A percentile compares a stretch with the other conserved stretches of the same genome.
These are phyloP conservation scores for Polyergus mexicanus DNA, from an alignment of 1,140 invertebrate species.

Conservation along the genomic window DNA sequence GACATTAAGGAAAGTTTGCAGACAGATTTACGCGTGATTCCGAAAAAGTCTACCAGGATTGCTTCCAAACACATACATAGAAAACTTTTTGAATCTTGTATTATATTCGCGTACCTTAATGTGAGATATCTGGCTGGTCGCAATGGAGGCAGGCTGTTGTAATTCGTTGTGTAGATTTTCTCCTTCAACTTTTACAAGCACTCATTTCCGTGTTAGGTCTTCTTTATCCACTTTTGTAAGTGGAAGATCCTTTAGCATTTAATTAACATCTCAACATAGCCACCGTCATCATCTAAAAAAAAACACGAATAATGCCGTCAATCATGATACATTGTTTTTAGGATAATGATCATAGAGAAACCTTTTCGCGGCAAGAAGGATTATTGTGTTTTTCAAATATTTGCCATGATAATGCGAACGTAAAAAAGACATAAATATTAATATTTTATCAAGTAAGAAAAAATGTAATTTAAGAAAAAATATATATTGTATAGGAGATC, in stretches of 20 bases:
- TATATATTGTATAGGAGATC: too few species aligned
- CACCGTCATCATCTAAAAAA: slow-evolving; percentile 65
- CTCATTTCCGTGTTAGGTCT: slow-evolving; percentile 67
- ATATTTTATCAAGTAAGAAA: too few species aligned
- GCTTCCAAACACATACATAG: too few species aligned
- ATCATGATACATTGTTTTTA: background rate
- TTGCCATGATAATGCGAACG: background rate
- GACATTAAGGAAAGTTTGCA: too few species aligned
- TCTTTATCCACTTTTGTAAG: slow-evolving; percentile 58
- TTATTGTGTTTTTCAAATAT: background rate
- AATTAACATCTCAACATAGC: slow-evolving; percentile 54
- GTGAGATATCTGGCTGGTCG: slow-evolving; percentile 80
- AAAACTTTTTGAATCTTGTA: too few species aligned
- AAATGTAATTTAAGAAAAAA: too few species aligned
- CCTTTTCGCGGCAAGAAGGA: background rate
- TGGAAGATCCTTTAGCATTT: slow-evolving; percentile 54
- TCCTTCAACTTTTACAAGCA: slow-evolving; percentile 75
- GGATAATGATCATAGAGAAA: background rate
- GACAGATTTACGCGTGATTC: too few species aligned
- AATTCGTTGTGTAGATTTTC: slow-evolving; percentile 75
- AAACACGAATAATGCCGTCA: background rate
- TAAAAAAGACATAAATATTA: background rate
- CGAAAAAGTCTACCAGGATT: too few species aligned
- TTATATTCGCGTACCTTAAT: slow-evolving; percentile 77
- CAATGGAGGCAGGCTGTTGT: slow-evolving; percentile 79